A percentile compares a stretch with the other conserved stretches of the same genome.
Evolutionary conservation across 2,797 vertebrate species (phyloP).

Genomic region (Brotula barbata): DNA sequence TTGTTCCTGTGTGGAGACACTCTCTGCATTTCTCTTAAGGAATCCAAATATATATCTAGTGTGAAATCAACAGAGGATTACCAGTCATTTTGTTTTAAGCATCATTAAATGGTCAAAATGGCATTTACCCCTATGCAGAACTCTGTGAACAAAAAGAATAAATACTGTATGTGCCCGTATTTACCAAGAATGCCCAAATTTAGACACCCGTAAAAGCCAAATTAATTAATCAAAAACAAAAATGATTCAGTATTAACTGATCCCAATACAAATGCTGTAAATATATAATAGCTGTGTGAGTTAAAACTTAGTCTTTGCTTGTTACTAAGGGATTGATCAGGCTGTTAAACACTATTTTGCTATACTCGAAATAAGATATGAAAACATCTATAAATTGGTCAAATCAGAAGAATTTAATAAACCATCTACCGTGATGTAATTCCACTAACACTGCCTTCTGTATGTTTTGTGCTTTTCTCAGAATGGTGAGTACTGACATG

Average conservation of each 20-base stretch:
- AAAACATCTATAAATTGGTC: too few relatives aligned
- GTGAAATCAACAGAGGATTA: conserved; percentile 34
- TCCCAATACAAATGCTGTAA: neutral
- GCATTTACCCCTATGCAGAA: neutral
- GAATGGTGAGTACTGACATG: conserved; percentile 14
- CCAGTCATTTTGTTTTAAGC: conserved; percentile 28
- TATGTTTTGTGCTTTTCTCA: conserved; percentile 10
- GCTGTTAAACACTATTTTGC: conserved; percentile 5
- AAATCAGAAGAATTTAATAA: too few relatives aligned
- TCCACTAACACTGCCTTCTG: neutral
- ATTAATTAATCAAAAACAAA: neutral
- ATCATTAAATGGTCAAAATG: conserved; percentile 26
- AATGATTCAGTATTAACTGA: neutral
- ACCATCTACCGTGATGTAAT: too few relatives aligned
- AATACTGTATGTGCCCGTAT: too few relatives aligned
- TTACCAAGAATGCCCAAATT: too few relatives aligned
- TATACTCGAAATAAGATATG: too few relatives aligned
- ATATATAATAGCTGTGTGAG: conserved; percentile 4
- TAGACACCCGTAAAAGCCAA: too few relatives aligned
- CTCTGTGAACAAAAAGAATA: neutral
- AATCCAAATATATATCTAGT: conserved; percentile 27
- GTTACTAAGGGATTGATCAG: neutral
- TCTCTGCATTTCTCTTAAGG: conserved; percentile 17
- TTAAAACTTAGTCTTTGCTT: neutral
- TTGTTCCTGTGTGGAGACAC: conserved; percentile 3